Base-by-base conservation (phyloP, 1,140 invertebrate species). In the Adoxophyes honmai region DNA sequence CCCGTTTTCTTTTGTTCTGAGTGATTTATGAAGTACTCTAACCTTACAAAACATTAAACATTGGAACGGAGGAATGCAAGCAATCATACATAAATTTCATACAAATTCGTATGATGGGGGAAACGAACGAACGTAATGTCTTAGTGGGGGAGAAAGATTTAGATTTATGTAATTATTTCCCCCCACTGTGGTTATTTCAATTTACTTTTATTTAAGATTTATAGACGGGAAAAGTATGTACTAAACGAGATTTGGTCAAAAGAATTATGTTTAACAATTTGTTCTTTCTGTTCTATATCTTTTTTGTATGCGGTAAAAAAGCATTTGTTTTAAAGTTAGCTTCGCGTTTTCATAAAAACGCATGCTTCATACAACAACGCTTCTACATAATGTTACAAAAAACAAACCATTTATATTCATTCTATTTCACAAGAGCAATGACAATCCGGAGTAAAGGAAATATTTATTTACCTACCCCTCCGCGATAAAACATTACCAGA, bases 41-140 rank as follows among this genome's bases (percentile, higher is more conserved):
- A 70, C 64, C 69, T 75, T 74, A 78, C 75, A 74, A 80, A 75
- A 78, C 77, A 80, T 80, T 80, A 73, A 75, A 78, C 73, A 80
- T 72, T 55, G 65, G 62, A 64, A 57, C 57, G 55, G 8, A 48
- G 52, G 64, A 73, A 78, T 73, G 69, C 68, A 69, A 75, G 68
- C 73, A 73, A 76, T 73, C 67, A 73, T 64, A 73, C 68, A 74
- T 73, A 70, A 66, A 73, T 62, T 66, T 60, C 21, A 60, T 57
- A 68, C 60, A 74, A 66, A 60, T 62, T 63, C 42, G 21, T 48
- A 48, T 48, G 39, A 48, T 21, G 42, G 21, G 42, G 16, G 14
- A 44, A 48, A 48, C 21, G 42, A 48, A 48, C 18, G 21, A 48
- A 28, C 10, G 18, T 48, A 48, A 48, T 48, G 18, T 33, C 18